Base-by-base conservation (phyloP, 2,113 vertebrate species). In the Heterocephalus glaber region DNA sequence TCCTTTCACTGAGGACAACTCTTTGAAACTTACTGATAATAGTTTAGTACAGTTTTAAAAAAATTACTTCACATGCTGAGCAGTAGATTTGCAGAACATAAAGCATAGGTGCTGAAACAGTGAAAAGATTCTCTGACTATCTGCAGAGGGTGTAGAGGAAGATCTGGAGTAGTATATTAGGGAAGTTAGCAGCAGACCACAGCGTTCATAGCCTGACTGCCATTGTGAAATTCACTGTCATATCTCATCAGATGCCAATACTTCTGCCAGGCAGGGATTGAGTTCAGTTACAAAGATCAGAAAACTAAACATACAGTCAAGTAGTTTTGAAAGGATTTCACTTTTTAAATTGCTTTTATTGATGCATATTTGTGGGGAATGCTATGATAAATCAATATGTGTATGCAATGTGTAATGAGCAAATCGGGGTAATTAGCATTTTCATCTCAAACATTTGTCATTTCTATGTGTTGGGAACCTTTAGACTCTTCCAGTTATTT, bases 1-100 rank as follows among this genome's bases (percentile, higher is more conserved):
- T 85, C 66, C n/a, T 90, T 93, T 87, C 17, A 90, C 19, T 56
- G 19, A 90, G 24, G 52, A 17, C 3, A 79, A 79, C 3, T 7
- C 52, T 65, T 92, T 66, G 10, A 86, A 87, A 68, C 41, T 63
- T 94, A 88, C 24, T 90, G 16, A 80, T 16, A 94, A 9, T 47
- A 81, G 65, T 88, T 89, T 88, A 66, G 35, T 8, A 94, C 38
- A 89, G 58, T 54, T 90, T 58, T 58, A 81, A 97, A n/a, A 70
- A 94, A 96, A 30, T 26, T 86, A 24, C 30, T 54, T 44, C 81
- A 63, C 52, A 38, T 61, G 70, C 0, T 65, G 7, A 94, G 44
- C 52, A 94, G 30, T 17, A 20, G 28, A 84, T 84, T 94, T 87
- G 58, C 86, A 76, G 76, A 81, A 81, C 61, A 1, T 49, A 38